These are phyloP conservation scores for Chorisops tibialis DNA, from an alignment of 2,888 invertebrate genomes.

Conservation along the genomic window DNA sequence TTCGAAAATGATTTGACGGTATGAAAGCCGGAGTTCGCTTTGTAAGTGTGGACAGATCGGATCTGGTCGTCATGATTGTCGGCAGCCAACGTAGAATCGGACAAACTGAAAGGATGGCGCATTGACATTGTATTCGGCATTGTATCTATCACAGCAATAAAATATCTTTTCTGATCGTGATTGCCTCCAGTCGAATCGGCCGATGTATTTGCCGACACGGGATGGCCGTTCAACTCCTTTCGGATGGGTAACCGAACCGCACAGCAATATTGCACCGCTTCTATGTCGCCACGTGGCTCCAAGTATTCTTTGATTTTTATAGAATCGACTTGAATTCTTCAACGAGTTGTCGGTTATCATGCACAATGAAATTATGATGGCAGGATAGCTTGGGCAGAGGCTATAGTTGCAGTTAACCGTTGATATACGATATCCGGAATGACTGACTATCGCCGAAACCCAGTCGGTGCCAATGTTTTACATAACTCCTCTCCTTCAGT, in stretches of 20 bases:
- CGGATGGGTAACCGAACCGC: slow-evolving; percentile 61
- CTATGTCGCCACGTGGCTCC: no score
- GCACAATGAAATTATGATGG: slow-evolving; percentile 86
- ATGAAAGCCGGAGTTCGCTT: slow-evolving; percentile 61
- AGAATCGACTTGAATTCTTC: slow-evolving; percentile 80
- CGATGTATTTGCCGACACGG: slow-evolving; percentile 60
- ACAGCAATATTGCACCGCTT: no score
- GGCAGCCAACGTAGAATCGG: slow-evolving; percentile 76
- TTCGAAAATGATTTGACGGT: slow-evolving; percentile 67
- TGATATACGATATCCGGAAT: slow-evolving; percentile 79
- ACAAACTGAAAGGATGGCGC: slow-evolving; percentile 61
- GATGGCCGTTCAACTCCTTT: slow-evolving; percentile 82
- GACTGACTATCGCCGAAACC: slow-evolving; percentile 59
- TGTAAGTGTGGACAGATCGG: slow-evolving; percentile 57
- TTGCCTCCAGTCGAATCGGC: no score
- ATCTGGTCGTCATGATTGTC: slow-evolving; percentile 57
- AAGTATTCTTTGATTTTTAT: slow-evolving; percentile 90
- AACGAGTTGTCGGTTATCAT: no score
- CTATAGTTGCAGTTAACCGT: no score
- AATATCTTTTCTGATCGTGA: slow-evolving; percentile 49
- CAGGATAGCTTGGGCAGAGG: slow-evolving; percentile 88
- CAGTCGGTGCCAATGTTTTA: no score
- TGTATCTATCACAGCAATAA: slow-evolving; percentile 47
- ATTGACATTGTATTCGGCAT: slow-evolving; percentile 47
- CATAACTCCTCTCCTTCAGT: no score